Conservation (phyloP, 2,113 vertebrate genomes). For the Phycodurus eques region DNA sequence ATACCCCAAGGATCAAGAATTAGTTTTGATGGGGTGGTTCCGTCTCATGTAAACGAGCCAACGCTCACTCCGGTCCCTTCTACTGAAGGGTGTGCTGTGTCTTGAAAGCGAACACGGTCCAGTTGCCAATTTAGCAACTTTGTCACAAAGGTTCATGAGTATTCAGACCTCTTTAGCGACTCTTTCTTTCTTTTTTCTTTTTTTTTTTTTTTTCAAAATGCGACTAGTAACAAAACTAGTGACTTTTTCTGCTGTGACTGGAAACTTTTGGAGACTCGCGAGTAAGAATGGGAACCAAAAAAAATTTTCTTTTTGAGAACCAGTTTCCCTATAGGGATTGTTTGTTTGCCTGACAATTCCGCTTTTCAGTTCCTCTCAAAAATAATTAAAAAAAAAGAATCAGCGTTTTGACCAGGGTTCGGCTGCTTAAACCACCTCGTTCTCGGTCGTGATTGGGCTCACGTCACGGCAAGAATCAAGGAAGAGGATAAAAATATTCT, state of each 20-base stretch:
- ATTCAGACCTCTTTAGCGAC: no score
- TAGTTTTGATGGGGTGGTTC: not conserved
- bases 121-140: no score
- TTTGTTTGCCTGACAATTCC: not conserved
- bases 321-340: not conserved
- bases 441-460: not conserved
- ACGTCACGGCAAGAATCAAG: not conserved
- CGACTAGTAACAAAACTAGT: no score
- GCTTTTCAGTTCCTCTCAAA: no score
- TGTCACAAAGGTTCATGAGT: not conserved
- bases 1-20: not conserved
- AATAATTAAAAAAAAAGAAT: not conserved
- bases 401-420: not conserved
- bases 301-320: not conserved
- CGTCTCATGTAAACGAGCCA: no score
- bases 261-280: not conserved
- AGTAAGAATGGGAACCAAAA: not conserved
- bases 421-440: not conserved
- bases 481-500: no score
- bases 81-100: no score
- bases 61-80: no score
- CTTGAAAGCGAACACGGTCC: no score
- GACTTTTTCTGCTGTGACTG: no score
- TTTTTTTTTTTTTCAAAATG: no score
- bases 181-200: no score